Percentiles rank a stretch among this genome's conserved stretches.
These are phyloP conservation scores for Philopedon plagiatum DNA, from an alignment of 2,888 invertebrate genomes.

Conservation along the genomic window DNA sequence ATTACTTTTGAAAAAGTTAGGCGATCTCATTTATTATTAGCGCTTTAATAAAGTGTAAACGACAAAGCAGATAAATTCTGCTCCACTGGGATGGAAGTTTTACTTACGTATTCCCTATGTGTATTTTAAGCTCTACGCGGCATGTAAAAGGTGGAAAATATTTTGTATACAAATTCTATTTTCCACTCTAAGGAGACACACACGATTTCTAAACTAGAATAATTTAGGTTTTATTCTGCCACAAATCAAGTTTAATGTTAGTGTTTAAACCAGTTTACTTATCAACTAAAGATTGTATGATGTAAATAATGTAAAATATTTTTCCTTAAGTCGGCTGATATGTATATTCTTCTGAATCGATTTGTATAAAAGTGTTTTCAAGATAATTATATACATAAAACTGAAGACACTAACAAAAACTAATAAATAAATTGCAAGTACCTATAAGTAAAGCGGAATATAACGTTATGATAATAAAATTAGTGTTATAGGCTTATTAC, in stretches of 20 bases:
- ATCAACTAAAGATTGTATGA: too few species aligned
- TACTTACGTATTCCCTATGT: slow-evolving; percentile 16
- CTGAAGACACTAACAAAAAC: too few species aligned
- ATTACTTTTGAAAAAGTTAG: slow-evolving; percentile 23
- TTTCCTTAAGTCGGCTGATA: too few species aligned
- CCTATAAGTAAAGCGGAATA: too few species aligned
- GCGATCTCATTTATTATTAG: slow-evolving; percentile 29
- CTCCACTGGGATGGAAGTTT: slow-evolving; percentile 10
- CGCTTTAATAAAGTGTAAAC: slow-evolving; percentile 30
- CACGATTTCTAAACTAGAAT: neutral
- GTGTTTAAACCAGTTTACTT: too few species aligned
- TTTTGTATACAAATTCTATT: slow-evolving; percentile 1
- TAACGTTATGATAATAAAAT: too few species aligned
- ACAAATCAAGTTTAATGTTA: neutral
- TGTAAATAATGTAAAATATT: too few species aligned
- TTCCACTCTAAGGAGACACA: neutral
- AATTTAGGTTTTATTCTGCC: neutral
- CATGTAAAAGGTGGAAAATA: slow-evolving; percentile 9
- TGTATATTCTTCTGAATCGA: too few species aligned
- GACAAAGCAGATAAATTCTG: slow-evolving; percentile 24
- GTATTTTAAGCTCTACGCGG: slow-evolving; percentile 6
- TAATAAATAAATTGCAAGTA: too few species aligned
- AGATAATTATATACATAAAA: too few species aligned
- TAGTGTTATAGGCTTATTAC: too few species aligned
- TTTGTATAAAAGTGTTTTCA: too few species aligned